phyloP scores from a whole-genome alignment of 64 coral and sea anemone genomes.

The Montipora capricornis region DNA sequence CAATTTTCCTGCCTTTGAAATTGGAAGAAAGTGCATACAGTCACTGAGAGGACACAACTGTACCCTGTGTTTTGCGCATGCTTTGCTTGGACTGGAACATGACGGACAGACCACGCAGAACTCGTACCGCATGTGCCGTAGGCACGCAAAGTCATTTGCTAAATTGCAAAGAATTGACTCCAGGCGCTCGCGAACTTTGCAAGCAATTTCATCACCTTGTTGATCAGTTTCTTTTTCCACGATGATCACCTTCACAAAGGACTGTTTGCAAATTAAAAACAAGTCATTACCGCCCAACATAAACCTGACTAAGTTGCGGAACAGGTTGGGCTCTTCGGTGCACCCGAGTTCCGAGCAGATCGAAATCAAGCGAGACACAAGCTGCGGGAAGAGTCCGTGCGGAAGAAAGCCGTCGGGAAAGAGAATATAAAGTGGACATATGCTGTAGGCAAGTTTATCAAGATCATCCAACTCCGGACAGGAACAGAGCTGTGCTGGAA shows the following conservation, averaged over 20 bases:
- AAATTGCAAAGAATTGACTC: conserved; percentile 23
- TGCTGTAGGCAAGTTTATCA: not conserved
- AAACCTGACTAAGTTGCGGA: conserved; percentile 51
- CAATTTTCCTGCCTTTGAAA: conserved; percentile 10
- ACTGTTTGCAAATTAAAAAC: conserved; percentile 50
- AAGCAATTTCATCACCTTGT: not conserved
- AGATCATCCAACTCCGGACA: conserved; percentile 21
- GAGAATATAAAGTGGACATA: conserved; percentile 48
- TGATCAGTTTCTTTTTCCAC: not conserved
- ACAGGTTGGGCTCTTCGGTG: conserved; percentile 49
- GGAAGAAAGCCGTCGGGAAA: conserved; percentile 68
- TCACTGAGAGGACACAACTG: not conserved
- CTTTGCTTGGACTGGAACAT: not conserved
- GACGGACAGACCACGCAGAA: conserved; percentile 34
- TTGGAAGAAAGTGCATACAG: conserved; percentile 41
- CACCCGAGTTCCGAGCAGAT: conserved; percentile 30
- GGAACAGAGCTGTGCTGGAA: conserved; percentile 55
- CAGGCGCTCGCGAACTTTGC: conserved; percentile 3
- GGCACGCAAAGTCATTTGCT: conserved; percentile 35
- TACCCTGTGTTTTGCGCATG: not conserved
- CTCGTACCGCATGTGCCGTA: conserved; percentile 46
- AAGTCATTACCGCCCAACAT: conserved; percentile 42
- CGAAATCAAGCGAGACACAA: conserved; percentile 61
- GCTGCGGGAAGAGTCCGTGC: conserved; percentile 42
- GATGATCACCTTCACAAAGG: conserved; percentile 46